Percentiles rank a stretch among this genome's conserved stretches.
phyloP scores from a whole-genome alignment of 2,888 invertebrate genomes.

The Pachycephus smyrnensis region DNA sequence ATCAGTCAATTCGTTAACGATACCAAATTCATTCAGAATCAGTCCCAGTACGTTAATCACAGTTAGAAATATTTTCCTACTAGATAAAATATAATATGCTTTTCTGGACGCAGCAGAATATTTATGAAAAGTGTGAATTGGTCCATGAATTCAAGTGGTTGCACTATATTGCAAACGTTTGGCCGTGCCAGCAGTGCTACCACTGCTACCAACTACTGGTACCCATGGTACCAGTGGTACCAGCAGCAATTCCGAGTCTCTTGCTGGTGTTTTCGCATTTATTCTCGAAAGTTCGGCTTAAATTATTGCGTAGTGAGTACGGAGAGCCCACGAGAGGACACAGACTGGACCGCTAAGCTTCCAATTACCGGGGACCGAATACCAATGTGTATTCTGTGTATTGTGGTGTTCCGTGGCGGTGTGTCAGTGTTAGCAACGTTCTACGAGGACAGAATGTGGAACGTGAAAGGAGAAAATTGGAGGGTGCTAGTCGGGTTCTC shows the following conservation, averaged over 20 bases:
- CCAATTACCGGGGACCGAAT: constrained; percentile 42
- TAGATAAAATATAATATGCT: neutral
- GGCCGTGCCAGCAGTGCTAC: neutral
- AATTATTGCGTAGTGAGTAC: constrained; percentile 37
- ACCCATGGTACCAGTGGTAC: neutral
- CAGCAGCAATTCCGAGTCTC: constrained; percentile 14
- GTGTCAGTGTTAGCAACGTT: neutral
- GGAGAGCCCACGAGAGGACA: constrained; percentile 23
- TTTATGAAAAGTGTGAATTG: neutral
- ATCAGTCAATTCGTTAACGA: no score
- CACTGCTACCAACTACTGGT: neutral
- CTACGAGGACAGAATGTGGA: neutral
- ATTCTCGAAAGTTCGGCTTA: constrained; percentile 34
- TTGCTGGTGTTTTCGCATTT: constrained; percentile 34
- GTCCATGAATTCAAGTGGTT: neutral
- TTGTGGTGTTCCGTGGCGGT: neutral
- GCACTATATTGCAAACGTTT: neutral
- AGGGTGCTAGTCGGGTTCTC: constrained; percentile 40
- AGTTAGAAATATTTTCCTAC: neutral
- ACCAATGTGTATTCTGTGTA: constrained; percentile 9
- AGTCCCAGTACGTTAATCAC: neutral
- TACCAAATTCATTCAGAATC: no score
- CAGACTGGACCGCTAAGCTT: constrained; percentile 44
- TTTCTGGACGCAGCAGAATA: neutral
- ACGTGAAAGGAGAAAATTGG: constrained; percentile 40